Conservation (phyloP, 2,888 invertebrate genomes). For the Gryllus longicercus region DNA sequence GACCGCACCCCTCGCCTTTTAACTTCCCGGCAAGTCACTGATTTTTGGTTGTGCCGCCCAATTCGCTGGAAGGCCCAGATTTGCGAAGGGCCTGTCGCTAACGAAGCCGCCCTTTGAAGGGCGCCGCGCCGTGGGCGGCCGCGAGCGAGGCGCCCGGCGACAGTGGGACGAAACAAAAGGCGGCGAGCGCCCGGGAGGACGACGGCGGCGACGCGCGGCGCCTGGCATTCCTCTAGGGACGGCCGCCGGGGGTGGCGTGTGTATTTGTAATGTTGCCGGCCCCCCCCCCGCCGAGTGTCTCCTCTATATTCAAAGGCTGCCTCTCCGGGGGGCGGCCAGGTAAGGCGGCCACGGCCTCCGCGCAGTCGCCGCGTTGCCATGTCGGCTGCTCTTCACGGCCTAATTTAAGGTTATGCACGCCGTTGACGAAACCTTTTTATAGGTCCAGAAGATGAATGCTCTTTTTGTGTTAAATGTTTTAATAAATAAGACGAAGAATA, state of each 20-base stretch:
- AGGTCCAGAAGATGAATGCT: too few relatives aligned
- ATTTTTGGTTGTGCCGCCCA: background rate
- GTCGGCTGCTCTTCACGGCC: background rate
- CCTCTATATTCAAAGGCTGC: slow-evolving; percentile 8
- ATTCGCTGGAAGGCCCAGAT: background rate
- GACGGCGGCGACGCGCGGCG: background rate
- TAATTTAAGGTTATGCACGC: too few relatives aligned
- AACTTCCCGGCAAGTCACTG: background rate
- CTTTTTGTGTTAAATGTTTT: too few relatives aligned
- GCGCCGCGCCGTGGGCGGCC: background rate
- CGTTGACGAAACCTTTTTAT: too few relatives aligned
- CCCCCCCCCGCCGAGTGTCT: background rate
- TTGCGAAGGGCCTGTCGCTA: background rate
- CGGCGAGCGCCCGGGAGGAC: background rate
- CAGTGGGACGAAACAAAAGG: background rate
- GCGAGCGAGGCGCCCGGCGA: background rate
- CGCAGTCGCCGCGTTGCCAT: background rate
- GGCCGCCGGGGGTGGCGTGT: background rate
- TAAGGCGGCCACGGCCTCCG: background rate
- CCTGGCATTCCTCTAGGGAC: background rate
- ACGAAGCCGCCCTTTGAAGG: background rate
- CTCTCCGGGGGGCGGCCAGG: background rate
- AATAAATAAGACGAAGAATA: too few relatives aligned
- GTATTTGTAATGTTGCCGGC: slow-evolving; percentile 17
- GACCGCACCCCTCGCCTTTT: too few relatives aligned